Evolutionary conservation across 2,888 invertebrate genomes (phyloP), one percentile per base, ranked within the genome.

Genomic region (Chironomus riparius): DNA sequence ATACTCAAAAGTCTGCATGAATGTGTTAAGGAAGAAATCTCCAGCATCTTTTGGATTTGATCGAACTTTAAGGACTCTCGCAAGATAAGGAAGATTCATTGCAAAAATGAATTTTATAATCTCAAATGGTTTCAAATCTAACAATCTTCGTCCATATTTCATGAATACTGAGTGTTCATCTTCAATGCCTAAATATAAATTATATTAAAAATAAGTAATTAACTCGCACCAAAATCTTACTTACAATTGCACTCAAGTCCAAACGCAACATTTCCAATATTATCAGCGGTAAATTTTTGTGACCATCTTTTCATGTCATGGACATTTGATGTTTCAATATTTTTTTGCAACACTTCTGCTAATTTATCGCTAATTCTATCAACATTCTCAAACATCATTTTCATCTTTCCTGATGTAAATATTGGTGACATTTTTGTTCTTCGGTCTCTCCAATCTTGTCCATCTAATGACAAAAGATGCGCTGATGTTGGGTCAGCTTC

Each of bases 401-500:
- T 85, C 81, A 87, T 85, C 78, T 85, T 86, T 4, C 85, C 85
- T 0, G 86, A 83, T 1, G 85, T 85, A 74, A 87, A 87, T 0
- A 85, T 83, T 0, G 86, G 85, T 0, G 85, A 83, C 22, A 86
- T 76, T 71, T 85, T 84, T 0, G 81, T 79, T 12, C 87, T 80
- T 56, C 86, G 78, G 12, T 81, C 80, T 69, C 83, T 85, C 87
- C 87, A 87, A 70, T 83, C 81, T 2, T 81, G 80, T 0, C 87
- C 88, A 70, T 85, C 85, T 68, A 87, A 80, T 76, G 87, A 86
- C n/a, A 68, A 12, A 1, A 65, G 7, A 65, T 70, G 48, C 0
- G 70, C 48, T n/a, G 70, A 70, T 6, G 50, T 48, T n/a, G 68
- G 48, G 47, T 68, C 68, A 18, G 62, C 74, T 13, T 24, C 48